These are phyloP conservation scores for Pteromalus puparum DNA, from an alignment of 1,140 invertebrate species.

Conservation along the genomic window DNA sequence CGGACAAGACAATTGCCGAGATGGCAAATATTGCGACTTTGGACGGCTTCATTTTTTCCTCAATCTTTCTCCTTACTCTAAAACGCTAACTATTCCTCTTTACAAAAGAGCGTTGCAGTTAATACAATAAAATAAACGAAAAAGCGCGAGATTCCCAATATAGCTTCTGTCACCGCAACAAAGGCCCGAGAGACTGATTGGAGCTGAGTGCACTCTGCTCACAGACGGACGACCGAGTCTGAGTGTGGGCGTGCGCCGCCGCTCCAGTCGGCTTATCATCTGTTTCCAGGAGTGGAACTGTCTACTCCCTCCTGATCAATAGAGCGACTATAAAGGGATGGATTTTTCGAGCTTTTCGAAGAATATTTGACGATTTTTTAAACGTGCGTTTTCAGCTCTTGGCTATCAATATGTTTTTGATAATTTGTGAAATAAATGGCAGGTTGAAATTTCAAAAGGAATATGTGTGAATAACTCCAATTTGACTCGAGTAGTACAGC, in stretches of 20 bases:
- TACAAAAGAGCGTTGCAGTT: too few relatives aligned
- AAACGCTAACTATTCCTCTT: neutral
- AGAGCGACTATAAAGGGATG: neutral
- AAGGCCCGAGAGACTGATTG: neutral
- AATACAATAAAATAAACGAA: neutral
- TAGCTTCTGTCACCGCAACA: neutral
- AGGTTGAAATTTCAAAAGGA: neutral
- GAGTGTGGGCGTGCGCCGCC: slow-evolving; percentile 16
- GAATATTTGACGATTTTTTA: too few relatives aligned
- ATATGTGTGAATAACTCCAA: neutral
- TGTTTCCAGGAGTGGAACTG: slow-evolving; percentile 28
- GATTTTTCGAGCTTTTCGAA: neutral
- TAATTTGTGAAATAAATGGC: neutral
- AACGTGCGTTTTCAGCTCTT: too few relatives aligned
- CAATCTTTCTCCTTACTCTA: neutral
- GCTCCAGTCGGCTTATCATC: slow-evolving; percentile 34
- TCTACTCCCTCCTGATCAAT: slow-evolving; percentile 25
- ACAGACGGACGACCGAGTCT: neutral
- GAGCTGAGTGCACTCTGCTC: neutral
- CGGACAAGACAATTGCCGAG: neutral
- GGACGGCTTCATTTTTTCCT: neutral
- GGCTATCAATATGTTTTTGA: too few relatives aligned
- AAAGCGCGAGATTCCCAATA: neutral
- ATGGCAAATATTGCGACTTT: neutral
- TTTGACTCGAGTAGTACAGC: neutral